Evolutionary conservation across 2,888 invertebrate genomes (phyloP).

Genomic region (Leptopilina syphax): DNA sequence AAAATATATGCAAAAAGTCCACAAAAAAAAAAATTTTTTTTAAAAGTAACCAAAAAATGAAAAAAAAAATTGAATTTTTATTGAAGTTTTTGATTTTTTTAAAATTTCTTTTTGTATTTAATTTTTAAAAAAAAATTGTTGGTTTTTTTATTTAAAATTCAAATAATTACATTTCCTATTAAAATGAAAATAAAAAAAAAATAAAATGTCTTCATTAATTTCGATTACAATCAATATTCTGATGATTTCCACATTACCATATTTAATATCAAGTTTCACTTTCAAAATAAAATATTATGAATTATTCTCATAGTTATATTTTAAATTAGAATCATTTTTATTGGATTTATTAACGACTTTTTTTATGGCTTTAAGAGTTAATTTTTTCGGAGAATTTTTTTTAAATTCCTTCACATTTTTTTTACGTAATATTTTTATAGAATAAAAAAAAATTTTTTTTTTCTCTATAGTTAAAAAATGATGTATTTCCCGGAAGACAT

Average conservation of each 20-base stretch:
- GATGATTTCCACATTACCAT: not conserved
- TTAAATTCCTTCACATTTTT: too few relatives aligned
- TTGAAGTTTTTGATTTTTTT: too few relatives aligned
- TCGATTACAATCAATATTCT: not conserved
- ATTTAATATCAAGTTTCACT: not conserved
- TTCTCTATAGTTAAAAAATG: not conserved
- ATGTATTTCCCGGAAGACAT: conserved; percentile 19
- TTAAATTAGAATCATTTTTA: not conserved
- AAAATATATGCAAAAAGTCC: conserved; percentile 15
- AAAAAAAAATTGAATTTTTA: too few relatives aligned
- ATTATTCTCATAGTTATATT: not conserved
- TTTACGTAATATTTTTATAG: too few relatives aligned
- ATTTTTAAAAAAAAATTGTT: too few relatives aligned
- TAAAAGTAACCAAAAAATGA: too few relatives aligned
- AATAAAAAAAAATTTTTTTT: too few relatives aligned
- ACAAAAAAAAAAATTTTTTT: not conserved
- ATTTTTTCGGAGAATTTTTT: too few relatives aligned
- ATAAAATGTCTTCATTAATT: not conserved
- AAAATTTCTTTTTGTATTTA: too few relatives aligned
- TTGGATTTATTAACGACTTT: not conserved
- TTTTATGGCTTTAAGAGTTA: not conserved
- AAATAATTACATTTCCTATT: too few relatives aligned
- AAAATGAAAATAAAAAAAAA: not conserved
- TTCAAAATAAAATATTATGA: not conserved
- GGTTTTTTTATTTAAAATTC: too few relatives aligned